A percentile compares a stretch with the other conserved stretches of the same genome.
Evolutionary conservation across 2,888 invertebrate genomes (phyloP).

Genomic region (Ommatoiulus sabulosus): DNA sequence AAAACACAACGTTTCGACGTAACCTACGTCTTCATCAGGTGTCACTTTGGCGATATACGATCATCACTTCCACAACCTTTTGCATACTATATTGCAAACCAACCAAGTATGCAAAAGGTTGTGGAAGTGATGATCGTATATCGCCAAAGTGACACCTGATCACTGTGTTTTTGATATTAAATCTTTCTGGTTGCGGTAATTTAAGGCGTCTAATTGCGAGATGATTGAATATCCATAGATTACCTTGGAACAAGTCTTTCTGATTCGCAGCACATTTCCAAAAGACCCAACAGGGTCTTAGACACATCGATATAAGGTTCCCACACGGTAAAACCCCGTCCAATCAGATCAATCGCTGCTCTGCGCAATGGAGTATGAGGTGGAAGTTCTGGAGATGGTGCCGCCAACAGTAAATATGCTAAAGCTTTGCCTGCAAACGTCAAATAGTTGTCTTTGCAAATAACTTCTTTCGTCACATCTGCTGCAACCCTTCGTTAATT

Average conservation of each 20-base stretch:
- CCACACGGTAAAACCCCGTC: conserved; percentile 98
- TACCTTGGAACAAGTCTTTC: conserved; percentile 87
- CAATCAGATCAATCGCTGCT: conserved; percentile 97
- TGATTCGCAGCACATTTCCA: conserved; percentile 92
- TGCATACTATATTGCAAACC: too few species aligned
- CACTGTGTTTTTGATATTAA: too few species aligned
- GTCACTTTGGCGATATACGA: too few species aligned
- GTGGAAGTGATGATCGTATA: too few species aligned
- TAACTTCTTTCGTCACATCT: not conserved
- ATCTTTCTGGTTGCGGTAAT: too few species aligned
- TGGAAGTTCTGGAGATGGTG: conserved; percentile 85
- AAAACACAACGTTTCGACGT: too few species aligned
- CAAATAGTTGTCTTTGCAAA: conserved; percentile 24
- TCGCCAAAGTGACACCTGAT: too few species aligned
- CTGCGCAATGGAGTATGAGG: conserved; percentile 92
- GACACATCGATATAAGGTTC: conserved; percentile 96
- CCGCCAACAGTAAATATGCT: conserved; percentile 89
- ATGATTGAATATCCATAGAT: conserved; percentile 54
- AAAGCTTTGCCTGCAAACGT: conserved; percentile 79
- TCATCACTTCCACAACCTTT: too few species aligned
- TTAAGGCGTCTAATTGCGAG: too few species aligned
- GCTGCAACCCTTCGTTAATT: not conserved
- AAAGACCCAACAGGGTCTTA: conserved; percentile 85
- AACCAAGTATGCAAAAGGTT: too few species aligned
- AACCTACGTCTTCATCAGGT: too few species aligned